These are phyloP conservation scores for Brenthis ino DNA, from an alignment of 2,888 invertebrate species.

Conservation along the genomic window DNA sequence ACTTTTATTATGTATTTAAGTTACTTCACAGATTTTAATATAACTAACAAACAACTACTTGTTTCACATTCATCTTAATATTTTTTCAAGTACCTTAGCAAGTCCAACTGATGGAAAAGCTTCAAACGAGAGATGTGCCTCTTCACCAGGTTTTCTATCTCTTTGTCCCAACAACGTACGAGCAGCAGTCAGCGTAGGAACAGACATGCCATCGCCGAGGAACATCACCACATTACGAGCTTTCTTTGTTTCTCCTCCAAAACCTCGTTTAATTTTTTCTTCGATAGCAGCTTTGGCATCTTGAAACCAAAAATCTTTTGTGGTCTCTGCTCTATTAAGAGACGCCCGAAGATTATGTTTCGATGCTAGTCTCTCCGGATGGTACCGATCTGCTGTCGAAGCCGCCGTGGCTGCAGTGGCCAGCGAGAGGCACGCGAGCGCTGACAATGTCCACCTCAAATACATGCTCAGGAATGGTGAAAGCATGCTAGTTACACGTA, in stretches of 20 bases:
- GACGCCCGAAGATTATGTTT: background rate
- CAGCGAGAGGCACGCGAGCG: slow-evolving; percentile 5
- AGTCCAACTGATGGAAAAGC: slow-evolving; percentile 84
- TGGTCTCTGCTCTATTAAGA: slow-evolving; percentile 37
- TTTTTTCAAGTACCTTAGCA: slow-evolving; percentile 76
- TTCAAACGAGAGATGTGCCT: slow-evolving; percentile 83
- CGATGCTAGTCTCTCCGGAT: background rate
- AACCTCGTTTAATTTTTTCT: slow-evolving; percentile 45
- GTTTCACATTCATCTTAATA: too few relatives aligned
- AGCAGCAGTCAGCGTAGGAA: slow-evolving; percentile 85
- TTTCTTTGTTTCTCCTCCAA: slow-evolving; percentile 39
- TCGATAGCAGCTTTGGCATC: slow-evolving; percentile 69
- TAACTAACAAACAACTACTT: too few relatives aligned
- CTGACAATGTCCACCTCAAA: slow-evolving; percentile 4
- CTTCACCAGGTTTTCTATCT: slow-evolving; percentile 80
- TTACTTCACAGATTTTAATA: too few relatives aligned
- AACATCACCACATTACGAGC: slow-evolving; percentile 85
- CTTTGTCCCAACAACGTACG: slow-evolving; percentile 85
- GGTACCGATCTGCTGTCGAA: slow-evolving; percentile 23
- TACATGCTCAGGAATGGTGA: slow-evolving; percentile 11
- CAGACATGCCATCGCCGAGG: slow-evolving; percentile 89
- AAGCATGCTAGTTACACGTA: background rate
- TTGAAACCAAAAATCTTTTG: slow-evolving; percentile 68
- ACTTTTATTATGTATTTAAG: too few relatives aligned
- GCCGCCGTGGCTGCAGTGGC: slow-evolving; percentile 1